Conservation (phyloP, 2,888 invertebrate species). For the Agrochola circellaris region DNA sequence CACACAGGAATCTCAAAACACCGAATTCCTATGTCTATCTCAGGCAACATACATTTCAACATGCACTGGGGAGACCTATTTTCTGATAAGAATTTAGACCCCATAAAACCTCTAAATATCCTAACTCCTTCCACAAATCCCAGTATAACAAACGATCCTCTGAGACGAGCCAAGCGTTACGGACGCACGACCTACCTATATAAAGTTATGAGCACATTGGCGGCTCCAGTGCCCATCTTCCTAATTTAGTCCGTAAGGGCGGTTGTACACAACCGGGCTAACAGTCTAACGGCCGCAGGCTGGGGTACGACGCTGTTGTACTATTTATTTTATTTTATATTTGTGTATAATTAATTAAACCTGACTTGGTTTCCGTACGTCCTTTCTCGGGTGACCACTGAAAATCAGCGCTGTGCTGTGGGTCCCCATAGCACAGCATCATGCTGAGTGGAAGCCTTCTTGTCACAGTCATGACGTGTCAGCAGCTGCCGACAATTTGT, state of each 20-base stretch:
- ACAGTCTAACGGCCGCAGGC: neutral
- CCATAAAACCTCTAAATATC: neutral
- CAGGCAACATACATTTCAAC: neutral
- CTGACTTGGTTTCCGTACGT: too few relatives aligned
- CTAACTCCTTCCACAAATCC: slow-evolving; percentile 9
- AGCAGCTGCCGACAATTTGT: too few relatives aligned
- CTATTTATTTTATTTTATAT: too few relatives aligned
- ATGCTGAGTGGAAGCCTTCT: too few relatives aligned
- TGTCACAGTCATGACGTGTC: too few relatives aligned
- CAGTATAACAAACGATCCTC: slow-evolving; percentile 23
- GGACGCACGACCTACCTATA: slow-evolving; percentile 9
- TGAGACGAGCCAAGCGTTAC: slow-evolving; percentile 18
- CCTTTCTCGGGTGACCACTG: too few relatives aligned
- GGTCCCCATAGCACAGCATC: too few relatives aligned
- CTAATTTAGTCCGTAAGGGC: slow-evolving; percentile 40
- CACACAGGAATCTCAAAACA: too few relatives aligned
- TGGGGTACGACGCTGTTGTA: neutral
- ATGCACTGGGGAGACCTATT: neutral
- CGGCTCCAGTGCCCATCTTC: neutral
- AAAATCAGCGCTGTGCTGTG: too few relatives aligned
- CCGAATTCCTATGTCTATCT: too few relatives aligned
- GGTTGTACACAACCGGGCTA: slow-evolving; percentile 2
- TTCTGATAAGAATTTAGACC: neutral
- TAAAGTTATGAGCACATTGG: slow-evolving; percentile 43
- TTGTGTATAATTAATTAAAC: too few relatives aligned